Percentiles rank a stretch among this genome's conserved stretches.
phyloP scores from a whole-genome alignment of 2,888 invertebrate species.

The Phyllotreta striolata region DNA sequence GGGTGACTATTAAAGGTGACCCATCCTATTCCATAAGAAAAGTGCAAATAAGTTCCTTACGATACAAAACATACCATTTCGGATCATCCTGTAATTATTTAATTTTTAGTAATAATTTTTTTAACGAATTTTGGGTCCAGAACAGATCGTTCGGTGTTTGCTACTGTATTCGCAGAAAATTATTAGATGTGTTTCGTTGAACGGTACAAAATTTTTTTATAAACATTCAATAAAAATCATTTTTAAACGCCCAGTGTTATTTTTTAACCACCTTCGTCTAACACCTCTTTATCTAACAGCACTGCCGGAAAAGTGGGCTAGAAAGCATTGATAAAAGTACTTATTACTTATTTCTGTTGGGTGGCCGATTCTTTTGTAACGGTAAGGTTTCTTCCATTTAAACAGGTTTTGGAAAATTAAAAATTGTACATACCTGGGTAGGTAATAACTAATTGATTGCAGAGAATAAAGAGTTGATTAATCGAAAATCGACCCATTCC shows the following conservation, averaged over 20 bases:
- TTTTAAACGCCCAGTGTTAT: conserved; percentile 27
- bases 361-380: conserved; percentile 9
- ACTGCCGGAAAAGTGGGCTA: conserved; percentile 13
- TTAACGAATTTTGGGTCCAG: conserved; percentile 44
- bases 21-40: too few relatives aligned
- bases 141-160: conserved; percentile 42
- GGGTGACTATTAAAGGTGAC: too few relatives aligned
- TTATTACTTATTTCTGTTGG: conserved; percentile 17
- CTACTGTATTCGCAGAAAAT: conserved; percentile 22
- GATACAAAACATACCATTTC: too few relatives aligned
- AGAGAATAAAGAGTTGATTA: too few relatives aligned
- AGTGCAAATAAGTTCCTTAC: too few relatives aligned
- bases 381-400: conserved; percentile 21
- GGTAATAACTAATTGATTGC: conserved; percentile 2
- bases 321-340: conserved; percentile 5
- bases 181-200: conserved; percentile 40
- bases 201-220: conserved; percentile 51
- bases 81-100: conserved; percentile 43
- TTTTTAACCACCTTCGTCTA: conserved; percentile 27
- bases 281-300: conserved; percentile 21
- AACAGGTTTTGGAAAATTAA: conserved; percentile 8
- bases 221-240: conserved; percentile 35
- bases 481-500: too few relatives aligned
- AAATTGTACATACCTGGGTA: not conserved
- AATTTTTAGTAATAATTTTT: conserved; percentile 47